Base-by-base conservation (phyloP, 2,797 vertebrate species). In the Eurystomus glaucurus region DNA sequence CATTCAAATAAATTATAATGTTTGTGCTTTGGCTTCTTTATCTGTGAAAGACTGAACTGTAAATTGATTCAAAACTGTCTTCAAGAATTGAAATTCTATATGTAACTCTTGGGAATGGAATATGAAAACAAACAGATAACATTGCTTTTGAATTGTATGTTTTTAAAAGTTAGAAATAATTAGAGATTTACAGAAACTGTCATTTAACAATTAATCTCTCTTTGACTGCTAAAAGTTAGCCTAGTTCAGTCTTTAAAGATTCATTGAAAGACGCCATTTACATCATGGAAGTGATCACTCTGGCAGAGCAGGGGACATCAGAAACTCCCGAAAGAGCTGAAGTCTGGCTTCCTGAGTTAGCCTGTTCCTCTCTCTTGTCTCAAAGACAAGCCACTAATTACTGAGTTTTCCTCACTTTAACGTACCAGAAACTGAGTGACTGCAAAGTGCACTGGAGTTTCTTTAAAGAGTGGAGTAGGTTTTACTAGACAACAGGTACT, bases 401-500 rank as follows among this genome's bases (percentile, higher is more conserved):
- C 21, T 37, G 6, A 2, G 9, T 72, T 92, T 74, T 75, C n/a
- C 29, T 35, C 11, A 28, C 31, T 95, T 92, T 21, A 52, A 82
- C 31, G 33, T 77, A 88, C 10, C 48, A 93, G 45, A 82, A 93
- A 70, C 19, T 8, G 37, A 94, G 76, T 15, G 25, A 62, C 37
- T 74, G 45, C 12, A 77, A 83, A 94, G 74, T 16, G 25, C 90
- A 75, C 65, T 17, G 21, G 23, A 72, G 33, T 46, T 83, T 64
- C 48, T 64, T 91, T 77, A 50, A 72, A 88, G 69, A 31, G 14
- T 52, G 13, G 13, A 74, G 39, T 25, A 51, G 28, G 45, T 83
- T 96, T 96, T 60, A 54, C 70, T 64, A 76, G 64, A 90, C 46
- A 75, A 60, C 48, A 85, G 43, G 46, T 80, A 48, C 79, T 86